Base-by-base conservation (phyloP, 2,113 vertebrate genomes). In the Pluvianellus socialis region DNA sequence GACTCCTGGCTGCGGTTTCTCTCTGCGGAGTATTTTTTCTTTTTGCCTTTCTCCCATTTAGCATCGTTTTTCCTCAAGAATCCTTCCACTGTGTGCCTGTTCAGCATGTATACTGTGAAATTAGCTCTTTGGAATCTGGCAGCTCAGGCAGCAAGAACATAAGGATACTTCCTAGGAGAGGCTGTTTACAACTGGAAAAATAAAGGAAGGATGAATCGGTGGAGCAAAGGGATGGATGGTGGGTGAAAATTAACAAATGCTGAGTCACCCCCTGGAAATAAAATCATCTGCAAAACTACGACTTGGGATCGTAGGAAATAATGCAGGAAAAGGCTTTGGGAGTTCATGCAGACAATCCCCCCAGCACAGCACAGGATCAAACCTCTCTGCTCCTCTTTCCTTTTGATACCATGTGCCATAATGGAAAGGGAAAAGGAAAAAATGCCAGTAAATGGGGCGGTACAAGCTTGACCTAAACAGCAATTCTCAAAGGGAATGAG, bases 1-100 rank as follows among this genome's bases (percentile, higher is more conserved):
- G 27, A 30, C 9, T 7, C 3, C 14, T 2, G 0, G 26, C 82
- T n/a, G 28, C 0, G 0, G 12, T 23, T 4, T 40, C 35, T 33
- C 38, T n/a, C n/a, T 5, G 26, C 0, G 0, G 9, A 7, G 35
- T 42, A 0, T 87, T 79, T 75, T 63, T 7, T 66, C 14, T 52
- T 72, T 65, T n/a, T 56, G 81, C 17, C 30, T 79, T 90, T 70
- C 3, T 8, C 40, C 10, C 40, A 10, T 82, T 95, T 52, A 49
- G 21, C n/a, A 18, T 27, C 0, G 0, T 47, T 90, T 30, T 81
- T 33, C 44, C 59, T 80, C 50, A 38, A 67, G 50, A 71, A 71
- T 63, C 44, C 47, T 23, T 74, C 75, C n/a, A 7, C 13, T 5
- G 21, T 5, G 0, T 26, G 65, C 47, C 40, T 23, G 14, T 63